Evolutionary conservation across 2,113 vertebrate genomes (phyloP), one percentile per base, ranked within the genome.

Genomic region (Saguinus midas): DNA sequence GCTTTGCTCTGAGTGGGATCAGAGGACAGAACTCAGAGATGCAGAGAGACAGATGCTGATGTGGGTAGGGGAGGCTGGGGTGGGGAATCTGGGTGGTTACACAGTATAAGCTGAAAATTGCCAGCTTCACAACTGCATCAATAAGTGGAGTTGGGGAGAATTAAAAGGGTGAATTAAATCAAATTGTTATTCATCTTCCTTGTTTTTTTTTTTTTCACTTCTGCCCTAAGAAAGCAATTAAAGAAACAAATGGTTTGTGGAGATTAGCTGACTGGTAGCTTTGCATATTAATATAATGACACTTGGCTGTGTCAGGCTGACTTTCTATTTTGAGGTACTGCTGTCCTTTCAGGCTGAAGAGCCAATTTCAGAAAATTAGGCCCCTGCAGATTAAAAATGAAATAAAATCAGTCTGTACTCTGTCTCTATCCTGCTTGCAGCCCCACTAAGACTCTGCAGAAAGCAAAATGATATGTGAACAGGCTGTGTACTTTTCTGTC

Each of bases 191-290:
- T 98, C 97, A 95, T 96, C 83, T 95, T 98, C 97, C 92, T 32
- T 95, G 94, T 90, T 98, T 43, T 43, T 43, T 43, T 43, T 98
- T 98, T 98, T 98, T 98, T 98, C 98, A 99, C 99, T 99, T 99
- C 99, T 99, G 98, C 99, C 99, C 99, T 99, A 98, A 99, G 99
- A 99, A 99, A 98, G 98, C 99, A 99, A 99, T 99, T 99, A 99
- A 99, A 99, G 98, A 99, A 99, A 99, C 98, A 99, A 99, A 98
- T 98, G 98, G 99, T 99, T 99, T 99, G 98, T 99, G 98, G 98
- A 99, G 98, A 99, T 99, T 99, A 99, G 98, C 98, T 97, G 98
- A 98, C 98, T 99, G 98, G 98, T 98, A 98, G 98, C 98, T 99
- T 99, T 99, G 99, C 99, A 99, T 99, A 98, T 99, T 99, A 99